Conservation (phyloP, 1,140 invertebrate species). For the Pachypeltis micranthus region DNA sequence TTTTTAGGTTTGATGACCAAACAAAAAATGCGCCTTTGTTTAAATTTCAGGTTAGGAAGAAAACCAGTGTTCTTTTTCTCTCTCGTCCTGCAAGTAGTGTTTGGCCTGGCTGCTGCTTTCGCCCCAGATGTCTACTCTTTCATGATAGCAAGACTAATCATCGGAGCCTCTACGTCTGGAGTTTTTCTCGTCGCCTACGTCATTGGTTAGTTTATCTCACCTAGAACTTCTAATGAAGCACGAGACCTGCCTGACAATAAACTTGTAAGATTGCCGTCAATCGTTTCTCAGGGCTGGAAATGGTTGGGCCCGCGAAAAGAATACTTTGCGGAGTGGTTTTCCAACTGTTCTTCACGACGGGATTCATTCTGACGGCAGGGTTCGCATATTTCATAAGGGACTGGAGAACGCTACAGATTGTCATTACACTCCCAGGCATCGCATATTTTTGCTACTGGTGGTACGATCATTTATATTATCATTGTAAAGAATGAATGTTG, state of each 20-base stretch:
- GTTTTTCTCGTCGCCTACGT: slow-evolving; percentile 68
- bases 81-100: slow-evolving; percentile 53
- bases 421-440: slow-evolving; percentile 54
- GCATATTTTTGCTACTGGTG: slow-evolving; percentile 66
- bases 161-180: slow-evolving; percentile 63
- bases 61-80: slow-evolving; percentile 59
- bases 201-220: slow-evolving; percentile 43
- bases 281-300: slow-evolving; percentile 59
- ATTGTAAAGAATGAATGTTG: no score
- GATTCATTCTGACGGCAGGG: slow-evolving; percentile 56
- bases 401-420: slow-evolving; percentile 62
- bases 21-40: no score
- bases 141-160: slow-evolving; percentile 50
- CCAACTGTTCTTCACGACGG: slow-evolving; percentile 65
- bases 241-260: no score
- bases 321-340: slow-evolving; percentile 60
- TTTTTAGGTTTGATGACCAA: no score
- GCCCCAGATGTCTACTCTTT: slow-evolving; percentile 57
- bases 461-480: no score
- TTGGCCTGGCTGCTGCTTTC: slow-evolving; percentile 49
- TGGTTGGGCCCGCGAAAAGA: slow-evolving; percentile 62
- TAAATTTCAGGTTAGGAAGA: slow-evolving; percentile 48
- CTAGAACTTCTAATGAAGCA: slow-evolving; percentile 2
- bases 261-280: no score
- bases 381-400: slow-evolving; percentile 60